These are phyloP conservation scores for Ceratosolen solmsi DNA, from an alignment of 1,140 invertebrate species.

Conservation along the genomic window DNA sequence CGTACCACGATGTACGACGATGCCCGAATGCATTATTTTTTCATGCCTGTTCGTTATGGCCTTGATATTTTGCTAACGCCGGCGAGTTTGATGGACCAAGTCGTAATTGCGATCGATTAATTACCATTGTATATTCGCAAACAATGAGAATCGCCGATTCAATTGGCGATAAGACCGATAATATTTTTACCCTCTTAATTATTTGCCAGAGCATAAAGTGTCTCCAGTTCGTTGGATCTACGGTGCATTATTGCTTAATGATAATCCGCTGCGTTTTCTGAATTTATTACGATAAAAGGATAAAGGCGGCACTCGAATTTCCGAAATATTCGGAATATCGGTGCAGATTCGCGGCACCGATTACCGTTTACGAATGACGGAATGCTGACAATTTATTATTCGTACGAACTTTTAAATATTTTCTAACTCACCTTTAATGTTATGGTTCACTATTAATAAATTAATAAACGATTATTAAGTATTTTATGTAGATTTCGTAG, in stretches of 20 bases:
- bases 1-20: too few species aligned
- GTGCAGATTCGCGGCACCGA: neutral
- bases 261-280: neutral
- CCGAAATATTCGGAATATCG: neutral
- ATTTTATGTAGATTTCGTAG: too few species aligned
- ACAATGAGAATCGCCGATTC: neutral
- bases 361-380: too few species aligned
- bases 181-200: too few species aligned
- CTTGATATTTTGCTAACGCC: neutral
- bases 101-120: neutral
- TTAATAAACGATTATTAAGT: too few species aligned
- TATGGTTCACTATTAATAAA: too few species aligned
- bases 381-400: neutral
- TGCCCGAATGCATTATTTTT: neutral
- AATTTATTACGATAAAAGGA: neutral
- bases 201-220: neutral
- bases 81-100: neutral
- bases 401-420: neutral
- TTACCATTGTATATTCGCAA: neutral
- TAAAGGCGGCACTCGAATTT: neutral
- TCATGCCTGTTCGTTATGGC: neutral
- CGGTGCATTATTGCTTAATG: neutral
- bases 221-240: neutral
- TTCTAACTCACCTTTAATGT: too few species aligned
- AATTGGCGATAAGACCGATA: neutral